Evolutionary conservation across 2,797 vertebrate genomes (phyloP).

Genomic region (Coluber constrictor): DNA sequence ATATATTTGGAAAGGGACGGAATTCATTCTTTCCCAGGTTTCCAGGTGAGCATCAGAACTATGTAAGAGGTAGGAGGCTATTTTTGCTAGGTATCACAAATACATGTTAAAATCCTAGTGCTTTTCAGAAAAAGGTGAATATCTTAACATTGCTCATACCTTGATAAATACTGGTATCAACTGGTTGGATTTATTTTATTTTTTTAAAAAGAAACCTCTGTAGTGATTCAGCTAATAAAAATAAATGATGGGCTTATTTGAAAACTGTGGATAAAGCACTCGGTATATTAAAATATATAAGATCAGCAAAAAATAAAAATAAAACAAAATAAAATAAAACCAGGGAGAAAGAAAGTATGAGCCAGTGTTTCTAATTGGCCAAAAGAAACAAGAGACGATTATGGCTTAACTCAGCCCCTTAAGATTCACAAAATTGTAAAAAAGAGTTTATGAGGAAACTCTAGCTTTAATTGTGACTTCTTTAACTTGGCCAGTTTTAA

Average conservation of each 20-base stretch:
- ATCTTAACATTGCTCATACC: slow-evolving; percentile 10
- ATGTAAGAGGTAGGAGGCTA: neutral
- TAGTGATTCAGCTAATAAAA: slow-evolving; percentile 50
- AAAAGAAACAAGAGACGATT: slow-evolving; percentile 74
- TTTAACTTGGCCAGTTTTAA: slow-evolving; percentile 70
- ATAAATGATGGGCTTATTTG: slow-evolving; percentile 33
- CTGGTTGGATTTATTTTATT: slow-evolving; percentile 16
- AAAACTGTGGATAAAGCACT: slow-evolving; percentile 47
- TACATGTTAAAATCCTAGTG: neutral
- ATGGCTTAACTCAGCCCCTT: slow-evolving; percentile 65
- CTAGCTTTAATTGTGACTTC: slow-evolving; percentile 62
- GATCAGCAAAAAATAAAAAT: slow-evolving; percentile 52
- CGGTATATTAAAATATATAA: slow-evolving; percentile 67
- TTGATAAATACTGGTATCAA: neutral
- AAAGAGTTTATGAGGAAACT: slow-evolving; percentile 49
- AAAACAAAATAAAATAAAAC: neutral
- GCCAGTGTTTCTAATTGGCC: slow-evolving; percentile 70
- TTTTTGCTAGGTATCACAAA: neutral
- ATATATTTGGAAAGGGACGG: neutral
- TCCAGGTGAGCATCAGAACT: neutral
- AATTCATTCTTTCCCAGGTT: slow-evolving; percentile 11
- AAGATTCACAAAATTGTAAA: slow-evolving; percentile 60
- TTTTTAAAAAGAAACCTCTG: slow-evolving; percentile 46
- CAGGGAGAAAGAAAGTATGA: neutral
- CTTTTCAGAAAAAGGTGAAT: neutral